A percentile compares a stretch with the other conserved stretches of the same genome.
phyloP scores from a whole-genome alignment of 2,888 invertebrate species.

The Polydrusus cervinus region DNA sequence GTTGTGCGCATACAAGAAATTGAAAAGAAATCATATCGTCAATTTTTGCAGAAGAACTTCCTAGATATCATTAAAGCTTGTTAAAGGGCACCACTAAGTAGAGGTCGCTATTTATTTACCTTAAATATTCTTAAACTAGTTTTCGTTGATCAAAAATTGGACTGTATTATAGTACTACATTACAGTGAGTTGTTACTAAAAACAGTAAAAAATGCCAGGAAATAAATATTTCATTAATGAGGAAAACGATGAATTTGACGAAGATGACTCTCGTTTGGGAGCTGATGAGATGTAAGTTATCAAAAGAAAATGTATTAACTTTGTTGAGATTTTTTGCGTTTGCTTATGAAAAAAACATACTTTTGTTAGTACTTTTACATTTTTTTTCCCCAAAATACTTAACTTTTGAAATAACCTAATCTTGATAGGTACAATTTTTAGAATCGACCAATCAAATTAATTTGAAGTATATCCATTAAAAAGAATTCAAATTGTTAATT shows the following conservation, averaged over 20 bases:
- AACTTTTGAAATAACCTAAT: no score
- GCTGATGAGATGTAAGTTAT: conserved; percentile 42
- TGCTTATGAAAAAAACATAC: no score
- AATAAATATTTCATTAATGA: conserved; percentile 32
- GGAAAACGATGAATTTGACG: conserved; percentile 40
- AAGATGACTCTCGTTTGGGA: conserved; percentile 47
- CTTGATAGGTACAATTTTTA: no score
- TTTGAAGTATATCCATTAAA: no score
- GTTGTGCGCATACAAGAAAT: neutral
- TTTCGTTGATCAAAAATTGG: neutral
- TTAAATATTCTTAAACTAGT: conserved; percentile 17
- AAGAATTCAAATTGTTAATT: no score
- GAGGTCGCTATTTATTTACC: neutral
- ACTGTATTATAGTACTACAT: neutral
- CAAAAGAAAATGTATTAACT: neutral
- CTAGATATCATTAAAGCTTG: neutral
- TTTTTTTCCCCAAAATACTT: no score
- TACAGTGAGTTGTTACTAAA: conserved; percentile 8
- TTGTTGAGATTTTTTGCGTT: no score
- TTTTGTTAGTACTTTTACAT: no score
- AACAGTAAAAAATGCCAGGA: neutral
- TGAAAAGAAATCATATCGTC: neutral
- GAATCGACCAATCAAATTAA: no score
- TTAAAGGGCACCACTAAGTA: neutral
- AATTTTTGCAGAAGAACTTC: neutral